Evolutionary conservation across 2,113 vertebrate genomes (phyloP).

Genomic region (Dunckerocampus dactyliophorus): DNA sequence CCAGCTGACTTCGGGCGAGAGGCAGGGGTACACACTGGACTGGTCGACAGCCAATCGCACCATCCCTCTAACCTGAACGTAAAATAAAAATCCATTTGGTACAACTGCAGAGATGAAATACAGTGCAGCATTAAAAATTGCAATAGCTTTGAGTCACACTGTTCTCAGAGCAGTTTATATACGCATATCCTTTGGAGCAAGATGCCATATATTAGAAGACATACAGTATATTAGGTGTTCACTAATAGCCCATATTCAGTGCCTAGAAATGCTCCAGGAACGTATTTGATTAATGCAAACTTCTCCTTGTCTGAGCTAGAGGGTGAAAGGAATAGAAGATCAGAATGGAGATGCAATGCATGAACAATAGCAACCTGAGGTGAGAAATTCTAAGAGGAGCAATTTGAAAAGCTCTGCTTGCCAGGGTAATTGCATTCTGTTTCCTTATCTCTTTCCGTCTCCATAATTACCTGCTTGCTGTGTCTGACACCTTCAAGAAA

Average conservation of each 20-base stretch:
- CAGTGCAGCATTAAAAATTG: constrained; percentile 9
- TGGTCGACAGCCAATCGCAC: too few relatives aligned
- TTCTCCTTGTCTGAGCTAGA: constrained; percentile 23
- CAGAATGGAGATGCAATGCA: constrained; percentile 60
- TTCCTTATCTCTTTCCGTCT: constrained; percentile 70
- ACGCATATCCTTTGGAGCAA: constrained; percentile 13
- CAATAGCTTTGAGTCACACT: constrained; percentile 23
- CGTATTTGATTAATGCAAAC: constrained; percentile 54
- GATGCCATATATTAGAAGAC: constrained; percentile 29
- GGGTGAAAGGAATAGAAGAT: constrained; percentile 51
- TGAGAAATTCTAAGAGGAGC: constrained; percentile 68
- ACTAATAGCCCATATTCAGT: constrained; percentile 1
- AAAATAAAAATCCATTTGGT: constrained; percentile 10
- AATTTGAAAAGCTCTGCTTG: constrained; percentile 70
- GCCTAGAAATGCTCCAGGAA: constrained; percentile 22
- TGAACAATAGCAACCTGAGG: constrained; percentile 64
- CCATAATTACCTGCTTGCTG: constrained; percentile 74
- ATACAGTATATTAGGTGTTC: constrained; percentile 29
- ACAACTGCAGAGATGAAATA: constrained; percentile 4
- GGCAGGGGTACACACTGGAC: too few relatives aligned
- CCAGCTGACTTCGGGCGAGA: too few relatives aligned
- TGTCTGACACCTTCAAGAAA: constrained; percentile 67
- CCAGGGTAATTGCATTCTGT: constrained; percentile 70
- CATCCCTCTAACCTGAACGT: constrained; percentile 26
- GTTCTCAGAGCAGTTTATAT: constrained; percentile 25